These are phyloP conservation scores for Probaryconus sp. DNA, from an alignment of 1,140 invertebrate species.

Conservation along the genomic window DNA sequence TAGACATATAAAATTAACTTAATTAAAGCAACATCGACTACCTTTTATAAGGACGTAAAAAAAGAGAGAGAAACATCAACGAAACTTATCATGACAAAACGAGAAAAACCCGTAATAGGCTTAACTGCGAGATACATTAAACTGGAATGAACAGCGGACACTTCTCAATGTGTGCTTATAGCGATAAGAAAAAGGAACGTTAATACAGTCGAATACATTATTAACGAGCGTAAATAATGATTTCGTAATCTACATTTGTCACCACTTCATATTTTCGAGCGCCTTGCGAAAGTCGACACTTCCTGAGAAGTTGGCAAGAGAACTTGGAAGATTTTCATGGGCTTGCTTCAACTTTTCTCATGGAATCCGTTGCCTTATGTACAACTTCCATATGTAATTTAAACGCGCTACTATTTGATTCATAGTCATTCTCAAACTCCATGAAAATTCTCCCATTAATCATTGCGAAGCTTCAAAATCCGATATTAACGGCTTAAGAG, in stretches of 20 bases:
- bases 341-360: constrained; percentile 28
- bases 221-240: constrained; percentile 59
- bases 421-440: constrained; percentile 10
- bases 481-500: neutral
- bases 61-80: no score
- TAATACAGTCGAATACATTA: constrained; percentile 56
- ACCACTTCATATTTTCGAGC: constrained; percentile 47
- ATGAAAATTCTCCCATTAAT: neutral
- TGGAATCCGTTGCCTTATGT: constrained; percentile 7
- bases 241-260: constrained; percentile 60
- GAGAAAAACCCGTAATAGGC: constrained; percentile 46
- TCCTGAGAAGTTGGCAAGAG: constrained; percentile 9
- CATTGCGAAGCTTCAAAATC: neutral
- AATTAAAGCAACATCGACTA: no score
- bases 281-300: constrained; percentile 44
- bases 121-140: constrained; percentile 27
- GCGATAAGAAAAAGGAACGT: constrained; percentile 54
- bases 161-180: constrained; percentile 23
- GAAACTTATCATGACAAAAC: no score
- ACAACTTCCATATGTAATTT: constrained; percentile 35
- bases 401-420: constrained; percentile 25
- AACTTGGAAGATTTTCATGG: constrained; percentile 22
- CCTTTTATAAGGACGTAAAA: no score
- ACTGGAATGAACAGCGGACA: neutral
- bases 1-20: no score